Evolutionary conservation across 2,113 vertebrate genomes (phyloP).

Genomic region (Oplegnathus fasciatus): DNA sequence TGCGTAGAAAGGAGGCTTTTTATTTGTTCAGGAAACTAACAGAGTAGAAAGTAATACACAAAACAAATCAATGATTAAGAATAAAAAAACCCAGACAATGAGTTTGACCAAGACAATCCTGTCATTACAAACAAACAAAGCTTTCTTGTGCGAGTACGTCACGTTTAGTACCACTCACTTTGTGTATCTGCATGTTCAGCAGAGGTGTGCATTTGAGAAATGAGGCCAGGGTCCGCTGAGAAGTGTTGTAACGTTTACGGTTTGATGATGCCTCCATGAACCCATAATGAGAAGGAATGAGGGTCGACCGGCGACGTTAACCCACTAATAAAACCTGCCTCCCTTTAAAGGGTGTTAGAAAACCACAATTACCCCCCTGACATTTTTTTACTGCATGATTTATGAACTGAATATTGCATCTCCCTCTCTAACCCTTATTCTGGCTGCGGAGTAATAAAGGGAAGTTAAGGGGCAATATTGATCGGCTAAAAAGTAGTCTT

Average conservation of each 20-base stretch:
- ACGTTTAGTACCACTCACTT: conserved; percentile 39
- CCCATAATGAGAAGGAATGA: conserved; percentile 80
- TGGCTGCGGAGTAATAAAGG: conserved; percentile 75
- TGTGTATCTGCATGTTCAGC: conserved; percentile 27
- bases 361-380: conserved; percentile 86
- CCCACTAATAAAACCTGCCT: conserved; percentile 84
- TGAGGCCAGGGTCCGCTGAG: conserved; percentile 46
- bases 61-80: conserved; percentile 57
- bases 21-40: conserved; percentile 42
- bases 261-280: conserved; percentile 79
- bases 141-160: conserved; percentile 12
- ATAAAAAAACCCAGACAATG: conserved; percentile 24
- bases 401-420: conserved; percentile 87
- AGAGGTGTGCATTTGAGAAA: conserved; percentile 41
- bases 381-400: conserved; percentile 88
- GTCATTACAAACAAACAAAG: conserved; percentile 30
- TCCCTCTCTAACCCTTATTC: conserved; percentile 65
- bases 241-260: conserved; percentile 65
- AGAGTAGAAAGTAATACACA: conserved; percentile 22
- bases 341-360: conserved; percentile 84
- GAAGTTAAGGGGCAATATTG: conserved; percentile 76
- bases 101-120: conserved; percentile 38
- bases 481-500: conserved; percentile 72
- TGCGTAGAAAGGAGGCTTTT: conserved; percentile 39
- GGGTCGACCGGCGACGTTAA: conserved; percentile 76